phyloP scores from a whole-genome alignment of 2,888 invertebrate genomes.

The Chorisops tibialis region DNA sequence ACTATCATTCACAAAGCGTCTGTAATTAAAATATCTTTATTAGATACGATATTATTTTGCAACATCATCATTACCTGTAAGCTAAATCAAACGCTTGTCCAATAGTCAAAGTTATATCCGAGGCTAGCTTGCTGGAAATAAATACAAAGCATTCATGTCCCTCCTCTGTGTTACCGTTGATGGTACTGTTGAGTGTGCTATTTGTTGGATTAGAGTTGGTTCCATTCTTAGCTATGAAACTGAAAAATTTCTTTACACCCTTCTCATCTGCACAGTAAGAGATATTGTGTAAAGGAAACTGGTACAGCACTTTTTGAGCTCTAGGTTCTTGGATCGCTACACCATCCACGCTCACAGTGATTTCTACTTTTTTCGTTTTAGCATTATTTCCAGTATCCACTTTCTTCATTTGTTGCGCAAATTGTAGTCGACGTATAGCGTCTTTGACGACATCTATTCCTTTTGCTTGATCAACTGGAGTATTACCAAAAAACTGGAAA shows the following conservation, averaged over 20 bases:
- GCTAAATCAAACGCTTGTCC: conserved; percentile 98
- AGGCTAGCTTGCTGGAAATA: conserved; percentile 93
- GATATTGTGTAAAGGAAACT: conserved; percentile 95
- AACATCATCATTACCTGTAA: conserved; percentile 61
- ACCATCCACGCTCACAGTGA: conserved; percentile 96
- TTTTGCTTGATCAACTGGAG: conserved; percentile 93
- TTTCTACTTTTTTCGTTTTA: conserved; percentile 86
- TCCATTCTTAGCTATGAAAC: conserved; percentile 50
- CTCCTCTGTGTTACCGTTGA: conserved; percentile 58
- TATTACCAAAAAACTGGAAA: conserved; percentile 88
- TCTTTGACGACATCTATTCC: conserved; percentile 98
- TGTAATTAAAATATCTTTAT: conserved; percentile 50
- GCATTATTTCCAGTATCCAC: conserved; percentile 76
- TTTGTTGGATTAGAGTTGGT: conserved; percentile 25
- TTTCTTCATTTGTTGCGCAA: conserved; percentile 87
- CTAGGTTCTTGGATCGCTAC: conserved; percentile 83
- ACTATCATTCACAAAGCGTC: conserved; percentile 87
- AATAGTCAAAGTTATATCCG: conserved; percentile 95
- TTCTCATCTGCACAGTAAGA: conserved; percentile 99
- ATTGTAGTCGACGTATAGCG: conserved; percentile 92
- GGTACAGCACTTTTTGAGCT: conserved; percentile 80
- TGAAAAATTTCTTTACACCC: conserved; percentile 93
- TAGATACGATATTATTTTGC: too few species aligned
- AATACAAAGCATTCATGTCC: conserved; percentile 96
- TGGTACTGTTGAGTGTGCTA: conserved; percentile 33